These are phyloP conservation scores for Lethenteron reissneri DNA, from an alignment of 2,113 vertebrate genomes.

Conservation along the genomic window DNA sequence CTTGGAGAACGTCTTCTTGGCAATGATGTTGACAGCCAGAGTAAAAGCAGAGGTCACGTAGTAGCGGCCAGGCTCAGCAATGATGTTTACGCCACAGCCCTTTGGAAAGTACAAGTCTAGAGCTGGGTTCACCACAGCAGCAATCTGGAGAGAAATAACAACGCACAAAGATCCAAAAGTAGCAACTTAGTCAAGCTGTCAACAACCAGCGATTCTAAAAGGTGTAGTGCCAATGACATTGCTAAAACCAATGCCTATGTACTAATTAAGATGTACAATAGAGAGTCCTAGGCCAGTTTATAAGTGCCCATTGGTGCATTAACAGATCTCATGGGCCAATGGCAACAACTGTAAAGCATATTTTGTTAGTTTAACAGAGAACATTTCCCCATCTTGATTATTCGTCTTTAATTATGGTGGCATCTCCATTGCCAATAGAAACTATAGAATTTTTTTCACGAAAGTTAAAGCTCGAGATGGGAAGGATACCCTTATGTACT, in stretches of 20 bases:
- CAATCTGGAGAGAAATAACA: constrained; percentile 31
- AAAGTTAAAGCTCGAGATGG: too few species aligned
- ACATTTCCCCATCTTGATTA: too few species aligned
- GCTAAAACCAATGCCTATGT: too few species aligned
- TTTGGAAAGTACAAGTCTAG: constrained; percentile 76
- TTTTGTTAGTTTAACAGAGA: constrained; percentile 61
- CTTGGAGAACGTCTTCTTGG: constrained; percentile 67
- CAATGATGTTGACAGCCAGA: constrained; percentile 77
- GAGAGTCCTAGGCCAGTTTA: not conserved
- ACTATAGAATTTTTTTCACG: too few species aligned
- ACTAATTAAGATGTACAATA: too few species aligned
- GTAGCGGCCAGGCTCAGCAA: constrained; percentile 79
- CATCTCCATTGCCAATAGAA: too few species aligned
- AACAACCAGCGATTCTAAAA: not conserved
- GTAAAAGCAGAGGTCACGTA: constrained; percentile 87
- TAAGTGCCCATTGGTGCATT: too few species aligned
- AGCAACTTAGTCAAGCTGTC: too few species aligned
- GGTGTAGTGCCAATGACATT: not conserved
- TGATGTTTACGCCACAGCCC: constrained; percentile 48
- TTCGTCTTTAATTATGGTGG: too few species aligned
- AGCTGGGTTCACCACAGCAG: constrained; percentile 57
- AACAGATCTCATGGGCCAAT: too few species aligned
- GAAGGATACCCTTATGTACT: too few species aligned
- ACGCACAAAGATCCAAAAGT: not conserved
- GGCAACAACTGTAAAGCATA: constrained; percentile 12